phyloP scores from a whole-genome alignment of 2,888 invertebrate genomes.

The Pyrocoelia pectoralis region DNA sequence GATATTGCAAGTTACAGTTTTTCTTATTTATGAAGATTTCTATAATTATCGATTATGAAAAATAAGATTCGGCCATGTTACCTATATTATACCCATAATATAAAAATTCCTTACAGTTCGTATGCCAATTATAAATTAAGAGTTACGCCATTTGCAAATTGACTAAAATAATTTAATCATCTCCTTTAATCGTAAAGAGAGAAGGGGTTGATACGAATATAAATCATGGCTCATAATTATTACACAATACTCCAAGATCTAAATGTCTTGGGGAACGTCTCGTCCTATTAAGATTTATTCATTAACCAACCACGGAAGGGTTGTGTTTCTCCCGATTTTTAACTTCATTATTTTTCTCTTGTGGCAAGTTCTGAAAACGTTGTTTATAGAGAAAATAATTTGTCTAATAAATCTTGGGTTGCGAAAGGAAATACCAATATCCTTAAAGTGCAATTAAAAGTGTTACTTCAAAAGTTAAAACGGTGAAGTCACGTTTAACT shows the following conservation, averaged over 20 bases:
- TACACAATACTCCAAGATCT: constrained; percentile 42
- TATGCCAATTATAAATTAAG: not conserved
- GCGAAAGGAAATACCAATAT: not conserved
- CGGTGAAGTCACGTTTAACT: constrained; percentile 9
- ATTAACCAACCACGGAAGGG: constrained; percentile 30
- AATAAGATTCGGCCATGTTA: too few relatives aligned
- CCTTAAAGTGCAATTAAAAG: not conserved
- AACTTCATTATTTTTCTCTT: constrained; percentile 14
- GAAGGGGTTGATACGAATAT: constrained; percentile 41
- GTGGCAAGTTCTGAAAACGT: not conserved
- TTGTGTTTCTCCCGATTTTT: constrained; percentile 22
- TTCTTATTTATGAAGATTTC: too few relatives aligned
- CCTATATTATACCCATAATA: too few relatives aligned
- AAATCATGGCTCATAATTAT: constrained; percentile 43
- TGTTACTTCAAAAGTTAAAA: not conserved
- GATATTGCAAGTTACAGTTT: too few relatives aligned
- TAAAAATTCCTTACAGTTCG: not conserved
- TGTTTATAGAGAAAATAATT: not conserved
- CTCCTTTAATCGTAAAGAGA: constrained; percentile 45
- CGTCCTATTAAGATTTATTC: constrained; percentile 41
- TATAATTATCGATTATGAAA: too few relatives aligned
- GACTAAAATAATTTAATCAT: constrained; percentile 52
- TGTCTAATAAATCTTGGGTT: not conserved
- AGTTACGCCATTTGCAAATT: constrained; percentile 34
- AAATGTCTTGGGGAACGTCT: constrained; percentile 42